A percentile compares a stretch with the other conserved stretches of the same genome.
Conservation (phyloP, 2,797 vertebrate species). For the Acomys russatus region DNA sequence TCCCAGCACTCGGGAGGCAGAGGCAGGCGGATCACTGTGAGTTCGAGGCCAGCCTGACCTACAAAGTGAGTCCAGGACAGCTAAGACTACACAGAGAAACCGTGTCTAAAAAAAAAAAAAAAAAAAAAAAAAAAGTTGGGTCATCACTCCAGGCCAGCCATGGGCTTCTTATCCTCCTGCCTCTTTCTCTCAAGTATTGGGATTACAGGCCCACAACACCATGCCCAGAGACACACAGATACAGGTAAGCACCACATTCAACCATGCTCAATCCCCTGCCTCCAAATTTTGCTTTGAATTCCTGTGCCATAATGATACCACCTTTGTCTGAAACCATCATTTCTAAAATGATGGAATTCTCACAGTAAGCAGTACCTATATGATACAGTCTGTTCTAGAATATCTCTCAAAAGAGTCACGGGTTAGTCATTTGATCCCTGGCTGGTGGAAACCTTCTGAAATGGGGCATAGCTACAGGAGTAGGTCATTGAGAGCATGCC, state of each 20-base stretch:
- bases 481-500: background rate
- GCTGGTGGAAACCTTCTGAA: background rate
- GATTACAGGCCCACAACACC: too few relatives aligned
- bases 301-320: conserved; percentile 61
- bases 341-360: conserved; percentile 83
- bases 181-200: background rate
- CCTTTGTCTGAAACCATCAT: conserved; percentile 78
- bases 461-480: background rate
- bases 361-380: conserved; percentile 51
- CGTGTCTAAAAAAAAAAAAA: background rate
- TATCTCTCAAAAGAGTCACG: background rate
- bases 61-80: too few relatives aligned
- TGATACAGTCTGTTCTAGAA: background rate
- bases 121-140: background rate
- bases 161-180: background rate
- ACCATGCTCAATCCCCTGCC: background rate
- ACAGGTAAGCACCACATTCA: background rate
- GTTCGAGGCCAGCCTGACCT: too few relatives aligned
- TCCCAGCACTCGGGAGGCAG: too few relatives aligned
- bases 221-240: background rate
- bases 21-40: too few relatives aligned
- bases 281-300: background rate
- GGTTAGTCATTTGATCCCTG: too few relatives aligned
- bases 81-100: too few relatives aligned
- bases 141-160: background rate